Evolutionary conservation across 1,140 invertebrate species (phyloP), one percentile per base, ranked within the genome.

Genomic region (Meloidogyne chitwoodi): DNA sequence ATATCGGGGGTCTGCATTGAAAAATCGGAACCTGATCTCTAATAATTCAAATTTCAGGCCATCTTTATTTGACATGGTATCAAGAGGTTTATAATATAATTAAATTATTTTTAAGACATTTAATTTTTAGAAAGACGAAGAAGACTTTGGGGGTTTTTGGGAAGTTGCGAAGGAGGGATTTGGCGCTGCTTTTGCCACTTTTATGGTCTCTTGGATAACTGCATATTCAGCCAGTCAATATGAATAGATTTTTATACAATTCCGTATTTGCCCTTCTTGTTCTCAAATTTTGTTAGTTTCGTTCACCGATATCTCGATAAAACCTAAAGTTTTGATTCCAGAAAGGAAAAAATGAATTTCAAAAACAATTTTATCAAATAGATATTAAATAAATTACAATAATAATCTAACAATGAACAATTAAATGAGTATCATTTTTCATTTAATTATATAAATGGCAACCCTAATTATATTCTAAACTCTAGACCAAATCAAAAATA

Each of bases 81-180:
- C 84, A 85, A 74, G 73, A 80, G 48, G 84, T 70, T 73, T 41
- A 11, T 29, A 19, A 24, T 8, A 26, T 19, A 8, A 8, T 11
- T 10, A n/a, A 10, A 24, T n/a, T 26, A 34, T 31, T 67, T 67
- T 67, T 5, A 67, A 67, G n/a, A 19, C 22, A 19, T n/a, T n/a
- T 1, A 26, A n/a, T 44, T 81, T 83, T 72, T 69, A 83, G 82
- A 75, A 85, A 68, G 85, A 86, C 68, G 85, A 87, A 44, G 86
- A 87, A 70, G 76, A 78, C 31, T 74, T 85, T 31, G 85, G 85
- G 10, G 85, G 85, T n/a, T 86, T 87, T 67, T 86, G 83, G 84
- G 85, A 86, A 66, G 26, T 86, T 16, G 83, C 84, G 0, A 86
- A 86, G 61, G 85, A 86, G 70, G 85, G 85, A 34, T 86, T 86